Conservation (phyloP, 2,888 invertebrate genomes). For the Gasteruption jaculator region DNA sequence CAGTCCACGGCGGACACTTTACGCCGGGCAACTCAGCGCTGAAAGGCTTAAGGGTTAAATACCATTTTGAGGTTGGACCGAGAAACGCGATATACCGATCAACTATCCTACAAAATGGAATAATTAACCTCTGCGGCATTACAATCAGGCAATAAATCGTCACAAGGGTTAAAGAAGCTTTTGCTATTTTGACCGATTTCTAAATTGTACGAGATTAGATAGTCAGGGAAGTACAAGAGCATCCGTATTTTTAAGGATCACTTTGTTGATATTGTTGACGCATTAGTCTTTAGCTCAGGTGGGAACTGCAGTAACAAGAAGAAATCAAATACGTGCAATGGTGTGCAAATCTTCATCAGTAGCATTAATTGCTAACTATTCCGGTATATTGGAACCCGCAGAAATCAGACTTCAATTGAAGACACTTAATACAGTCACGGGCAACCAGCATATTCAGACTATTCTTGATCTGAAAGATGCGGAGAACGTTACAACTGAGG, state of each 20-base stretch:
- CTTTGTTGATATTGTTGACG: slow-evolving; percentile 26
- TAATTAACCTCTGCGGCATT: slow-evolving; percentile 30
- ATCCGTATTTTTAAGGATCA: slow-evolving; percentile 28
- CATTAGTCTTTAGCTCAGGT: slow-evolving; percentile 26
- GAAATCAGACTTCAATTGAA: slow-evolving; percentile 30
- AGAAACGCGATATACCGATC: slow-evolving; percentile 34
- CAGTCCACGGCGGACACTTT: too few species aligned
- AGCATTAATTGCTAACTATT: slow-evolving; percentile 31
- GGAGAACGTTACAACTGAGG: slow-evolving; percentile 27
- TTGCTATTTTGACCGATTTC: slow-evolving; percentile 28
- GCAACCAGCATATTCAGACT: slow-evolving; percentile 12
- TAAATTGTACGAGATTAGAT: slow-evolving; percentile 29
- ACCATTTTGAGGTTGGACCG: slow-evolving; percentile 29
- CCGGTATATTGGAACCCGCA: slow-evolving; percentile 29
- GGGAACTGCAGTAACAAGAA: slow-evolving; percentile 24
- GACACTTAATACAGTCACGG: slow-evolving; percentile 20
- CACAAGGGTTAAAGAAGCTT: slow-evolving; percentile 26
- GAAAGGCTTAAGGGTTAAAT: too few species aligned
- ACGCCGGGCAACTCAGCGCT: too few species aligned
- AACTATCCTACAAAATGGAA: slow-evolving; percentile 38
- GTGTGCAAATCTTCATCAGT: slow-evolving; percentile 20
- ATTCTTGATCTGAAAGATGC: slow-evolving; percentile 19
- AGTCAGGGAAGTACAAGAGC: slow-evolving; percentile 28
- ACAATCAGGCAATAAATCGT: slow-evolving; percentile 31
- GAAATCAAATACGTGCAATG: slow-evolving; percentile 30